Evolutionary conservation across 1,140 invertebrate species (phyloP).

Genomic region (Drosophila navojoa): DNA sequence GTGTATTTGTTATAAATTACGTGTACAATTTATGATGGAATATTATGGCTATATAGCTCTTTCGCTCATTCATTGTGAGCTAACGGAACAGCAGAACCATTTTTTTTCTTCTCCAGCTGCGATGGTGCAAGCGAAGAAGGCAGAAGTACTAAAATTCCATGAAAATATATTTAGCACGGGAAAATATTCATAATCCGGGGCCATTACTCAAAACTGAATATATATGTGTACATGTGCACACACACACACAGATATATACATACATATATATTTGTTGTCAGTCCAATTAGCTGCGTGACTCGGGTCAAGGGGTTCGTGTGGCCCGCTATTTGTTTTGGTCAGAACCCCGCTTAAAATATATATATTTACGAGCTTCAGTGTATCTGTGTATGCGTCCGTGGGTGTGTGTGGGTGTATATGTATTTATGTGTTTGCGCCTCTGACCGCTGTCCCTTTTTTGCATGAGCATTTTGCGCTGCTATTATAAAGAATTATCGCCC

Average conservation of each 20-base stretch:
- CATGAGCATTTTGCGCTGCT: constrained; percentile 69
- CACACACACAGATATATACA: not conserved
- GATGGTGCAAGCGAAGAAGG: constrained; percentile 1
- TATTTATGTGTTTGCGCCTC: constrained; percentile 48
- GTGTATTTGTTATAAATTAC: constrained; percentile 50
- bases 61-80: constrained; percentile 9
- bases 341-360: constrained; percentile 17
- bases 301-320: constrained; percentile 69
- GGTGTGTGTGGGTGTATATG: constrained; percentile 24
- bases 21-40: constrained; percentile 39
- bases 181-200: constrained; percentile 72
- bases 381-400: constrained; percentile 7
- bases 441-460: constrained; percentile 41
- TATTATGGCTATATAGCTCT: constrained; percentile 35
- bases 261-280: constrained; percentile 64
- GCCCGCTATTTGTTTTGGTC: constrained; percentile 74
- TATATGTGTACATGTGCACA: constrained; percentile 9
- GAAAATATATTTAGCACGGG: constrained; percentile 49
- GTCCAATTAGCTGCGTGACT: constrained; percentile 81
- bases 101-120: constrained; percentile 18
- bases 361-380: not conserved
- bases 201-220: constrained; percentile 73
- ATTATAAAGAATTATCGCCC: constrained; percentile 77
- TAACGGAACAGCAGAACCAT: not conserved
- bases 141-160: constrained; percentile 38